Conservation (phyloP, 2,113 vertebrate species). For the Corythornis cristatus region DNA sequence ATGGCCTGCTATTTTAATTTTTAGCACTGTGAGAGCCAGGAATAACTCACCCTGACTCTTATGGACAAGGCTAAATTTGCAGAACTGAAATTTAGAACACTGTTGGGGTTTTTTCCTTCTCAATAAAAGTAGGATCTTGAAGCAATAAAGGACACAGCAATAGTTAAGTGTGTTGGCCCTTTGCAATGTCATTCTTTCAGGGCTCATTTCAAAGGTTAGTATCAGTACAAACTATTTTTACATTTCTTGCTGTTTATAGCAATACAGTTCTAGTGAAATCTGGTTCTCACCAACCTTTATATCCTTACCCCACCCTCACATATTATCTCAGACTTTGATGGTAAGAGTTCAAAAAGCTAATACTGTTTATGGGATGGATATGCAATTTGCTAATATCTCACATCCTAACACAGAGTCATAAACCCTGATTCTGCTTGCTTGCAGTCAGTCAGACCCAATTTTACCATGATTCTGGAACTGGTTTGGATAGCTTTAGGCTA, state of each 20-base stretch:
- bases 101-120: not conserved
- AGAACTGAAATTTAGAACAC: not conserved
- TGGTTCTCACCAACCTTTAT: not conserved
- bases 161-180: not conserved
- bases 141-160: not conserved
- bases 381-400: not conserved
- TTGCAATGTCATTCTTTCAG: not conserved
- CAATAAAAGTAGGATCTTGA: not conserved
- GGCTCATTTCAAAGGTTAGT: not conserved
- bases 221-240: not conserved
- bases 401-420: rapidly evolving
- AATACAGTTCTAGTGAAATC: not conserved
- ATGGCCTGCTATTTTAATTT: not conserved
- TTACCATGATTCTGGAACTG: not conserved
- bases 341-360: not conserved
- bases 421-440: not conserved
- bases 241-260: not conserved
- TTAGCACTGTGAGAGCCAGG: not conserved
- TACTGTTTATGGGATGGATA: not conserved
- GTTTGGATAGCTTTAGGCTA: not conserved
- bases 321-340: not conserved
- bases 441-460: not conserved
- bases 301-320: not conserved
- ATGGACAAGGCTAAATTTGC: not conserved
- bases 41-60: conserved; percentile 9